phyloP scores from a whole-genome alignment of 2,113 vertebrate species.

The Corvus cornix region DNA sequence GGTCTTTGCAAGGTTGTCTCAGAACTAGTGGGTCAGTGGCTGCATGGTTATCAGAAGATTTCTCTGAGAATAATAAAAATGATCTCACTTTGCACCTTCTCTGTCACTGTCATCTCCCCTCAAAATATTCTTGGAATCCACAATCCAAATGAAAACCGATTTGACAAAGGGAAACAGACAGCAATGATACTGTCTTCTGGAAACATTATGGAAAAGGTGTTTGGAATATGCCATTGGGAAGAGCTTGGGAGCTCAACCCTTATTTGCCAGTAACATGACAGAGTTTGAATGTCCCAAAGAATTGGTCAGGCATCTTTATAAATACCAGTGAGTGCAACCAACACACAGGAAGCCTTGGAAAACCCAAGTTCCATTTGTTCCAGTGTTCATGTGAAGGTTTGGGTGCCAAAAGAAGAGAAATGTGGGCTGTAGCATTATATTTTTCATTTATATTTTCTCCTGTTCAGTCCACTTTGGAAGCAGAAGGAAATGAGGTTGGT shows the following conservation, averaged over 20 bases:
- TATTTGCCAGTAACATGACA: neutral
- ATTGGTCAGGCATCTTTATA: neutral
- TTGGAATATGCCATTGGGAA: neutral
- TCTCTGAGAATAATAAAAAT: neutral
- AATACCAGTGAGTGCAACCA: neutral
- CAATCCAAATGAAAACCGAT: neutral
- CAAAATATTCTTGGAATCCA: neutral
- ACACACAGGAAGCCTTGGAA: fast-evolving
- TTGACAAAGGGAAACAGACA: neutral
- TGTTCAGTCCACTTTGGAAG: neutral
- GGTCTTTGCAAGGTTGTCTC: neutral
- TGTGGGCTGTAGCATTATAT: neutral
- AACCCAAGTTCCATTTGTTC: neutral
- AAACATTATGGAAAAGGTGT: neutral
- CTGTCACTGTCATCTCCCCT: neutral
- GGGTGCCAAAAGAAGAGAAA: neutral
- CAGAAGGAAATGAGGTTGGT: neutral
- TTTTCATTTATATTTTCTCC: neutral
- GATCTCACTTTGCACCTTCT: neutral
- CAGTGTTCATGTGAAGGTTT: neutral
- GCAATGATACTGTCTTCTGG: neutral
- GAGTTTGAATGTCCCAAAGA: neutral
- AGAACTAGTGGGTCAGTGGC: neutral
- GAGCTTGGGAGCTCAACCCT: neutral
- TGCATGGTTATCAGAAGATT: neutral